A percentile compares a stretch with the other conserved stretches of the same genome.
These are phyloP conservation scores for Dipodomys spectabilis DNA, from an alignment of 2,113 vertebrate species.

Conservation along the genomic window DNA sequence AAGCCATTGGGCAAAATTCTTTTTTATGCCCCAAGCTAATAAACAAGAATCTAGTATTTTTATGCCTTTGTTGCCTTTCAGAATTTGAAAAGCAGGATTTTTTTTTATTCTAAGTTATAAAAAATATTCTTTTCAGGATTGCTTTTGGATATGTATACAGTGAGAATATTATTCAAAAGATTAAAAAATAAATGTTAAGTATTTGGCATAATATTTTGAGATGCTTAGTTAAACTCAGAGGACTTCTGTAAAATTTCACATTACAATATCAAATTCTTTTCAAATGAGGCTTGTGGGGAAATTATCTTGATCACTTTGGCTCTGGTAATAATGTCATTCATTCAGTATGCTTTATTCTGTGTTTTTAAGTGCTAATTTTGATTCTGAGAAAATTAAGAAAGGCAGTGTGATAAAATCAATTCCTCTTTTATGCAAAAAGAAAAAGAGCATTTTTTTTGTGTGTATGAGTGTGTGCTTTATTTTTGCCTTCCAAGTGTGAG, in stretches of 20 bases:
- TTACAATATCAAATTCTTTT: slow-evolving; percentile 75
- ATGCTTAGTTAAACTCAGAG: slow-evolving; percentile 61
- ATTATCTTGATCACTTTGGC: slow-evolving; percentile 46
- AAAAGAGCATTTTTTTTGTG: slow-evolving; percentile 38
- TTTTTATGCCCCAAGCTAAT: slow-evolving; percentile 13
- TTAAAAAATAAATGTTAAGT: slow-evolving; percentile 66
- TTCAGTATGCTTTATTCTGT: slow-evolving; percentile 37
- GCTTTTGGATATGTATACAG: slow-evolving; percentile 21
- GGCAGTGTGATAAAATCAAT: slow-evolving; percentile 18
- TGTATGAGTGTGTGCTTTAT: not conserved
- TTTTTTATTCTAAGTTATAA: slow-evolving; percentile 50
- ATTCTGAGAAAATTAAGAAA: slow-evolving; percentile 69
- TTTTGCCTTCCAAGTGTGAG: slow-evolving; percentile 49
- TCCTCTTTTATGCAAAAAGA: slow-evolving; percentile 48
- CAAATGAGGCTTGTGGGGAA: slow-evolving; percentile 52
- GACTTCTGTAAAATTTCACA: slow-evolving; percentile 61
- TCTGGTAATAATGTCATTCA: slow-evolving; percentile 58
- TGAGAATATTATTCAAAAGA: slow-evolving; percentile 58
- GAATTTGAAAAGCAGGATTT: slow-evolving; percentile 36
- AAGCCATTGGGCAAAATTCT: slow-evolving; percentile 5
- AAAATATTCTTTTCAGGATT: slow-evolving; percentile 52
- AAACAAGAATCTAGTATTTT: slow-evolving; percentile 28
- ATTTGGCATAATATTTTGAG: slow-evolving; percentile 74
- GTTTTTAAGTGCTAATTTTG: slow-evolving; percentile 41
- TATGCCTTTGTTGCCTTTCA: slow-evolving; percentile 2